Base-by-base conservation (phyloP, 1,140 invertebrate species). In the Palaemon carinicauda region DNA sequence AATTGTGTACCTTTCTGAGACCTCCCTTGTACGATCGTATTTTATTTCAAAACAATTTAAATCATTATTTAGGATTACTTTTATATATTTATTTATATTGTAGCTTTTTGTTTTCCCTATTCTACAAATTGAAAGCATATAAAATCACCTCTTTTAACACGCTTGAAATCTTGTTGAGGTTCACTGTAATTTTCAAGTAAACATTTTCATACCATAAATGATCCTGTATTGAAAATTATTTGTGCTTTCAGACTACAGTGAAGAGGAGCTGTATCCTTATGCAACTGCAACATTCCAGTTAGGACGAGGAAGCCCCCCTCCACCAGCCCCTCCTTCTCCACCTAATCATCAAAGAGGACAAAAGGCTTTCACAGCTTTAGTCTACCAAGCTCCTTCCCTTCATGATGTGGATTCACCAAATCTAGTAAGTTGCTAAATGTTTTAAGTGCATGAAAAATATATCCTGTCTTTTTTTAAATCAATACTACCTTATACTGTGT, bases 361-460 rank as follows among this genome's bases (percentile, higher is more conserved):
- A 60, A 84, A 89, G 29, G 88, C 78, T 9, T 89, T 89, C 53
- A 89, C 87, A 52, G 85, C 88, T 24, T 73, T 87, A n/a, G 88
- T 89, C 12, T 89, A 89, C 71, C 88, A 89, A 69, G 83, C 88
- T 17, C 88, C 88, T 12, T 89, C 88, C n/a, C 82, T 89, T 0
- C 88, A 89, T 53, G 88, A 89, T 54, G 88, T 89, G 14, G 88
- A 89, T 33, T 87, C 77, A 52, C 84, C 88, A 19, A 89, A 89
- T 56, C 17, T 89, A 74, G 88, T 89, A 56, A 83, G 88, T 50
- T 15, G n/a, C 4, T 50, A 41, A 41, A 41, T 41, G n/a, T 41
- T 41, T 41, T 41, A 41, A 41, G 1, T 41, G 41, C 41, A 41
- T 41, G 41, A 41, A 41, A 41, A 41, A 41, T n/a, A n/a, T n/a